These are phyloP conservation scores for Ophion obscuratus DNA, from an alignment of 2,888 invertebrate species.

Conservation along the genomic window DNA sequence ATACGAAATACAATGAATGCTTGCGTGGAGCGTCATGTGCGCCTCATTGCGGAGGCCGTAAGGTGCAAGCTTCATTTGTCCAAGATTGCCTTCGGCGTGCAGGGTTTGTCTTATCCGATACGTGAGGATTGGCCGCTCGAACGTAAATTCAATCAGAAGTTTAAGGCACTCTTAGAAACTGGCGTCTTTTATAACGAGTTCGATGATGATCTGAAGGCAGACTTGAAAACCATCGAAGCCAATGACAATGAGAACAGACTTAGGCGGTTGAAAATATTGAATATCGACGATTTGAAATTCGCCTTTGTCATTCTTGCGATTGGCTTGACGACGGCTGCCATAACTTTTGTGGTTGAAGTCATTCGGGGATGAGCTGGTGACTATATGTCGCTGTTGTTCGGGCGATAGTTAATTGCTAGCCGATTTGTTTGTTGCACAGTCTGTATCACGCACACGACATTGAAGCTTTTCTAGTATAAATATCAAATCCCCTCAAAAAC, in stretches of 20 bases:
- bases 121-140: conserved; percentile 27
- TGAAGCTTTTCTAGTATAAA: no score
- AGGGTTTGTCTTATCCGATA: background rate
- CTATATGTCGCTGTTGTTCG: no score
- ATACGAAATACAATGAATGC: background rate
- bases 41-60: background rate
- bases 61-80: conserved; percentile 18
- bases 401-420: no score
- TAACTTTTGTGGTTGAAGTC: no score
- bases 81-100: background rate
- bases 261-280: background rate
- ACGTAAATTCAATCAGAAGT: background rate
- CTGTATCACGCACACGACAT: no score
- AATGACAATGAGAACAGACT: background rate
- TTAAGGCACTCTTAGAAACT: background rate
- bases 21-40: background rate
- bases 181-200: background rate
- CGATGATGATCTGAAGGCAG: background rate
- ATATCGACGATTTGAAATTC: background rate
- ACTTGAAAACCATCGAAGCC: background rate
- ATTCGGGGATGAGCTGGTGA: no score
- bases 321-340: background rate
- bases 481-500: no score
- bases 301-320: background rate
- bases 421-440: no score